Evolutionary conservation across 1,140 invertebrate species (phyloP).

Genomic region (Leptopilina clavipes): DNA sequence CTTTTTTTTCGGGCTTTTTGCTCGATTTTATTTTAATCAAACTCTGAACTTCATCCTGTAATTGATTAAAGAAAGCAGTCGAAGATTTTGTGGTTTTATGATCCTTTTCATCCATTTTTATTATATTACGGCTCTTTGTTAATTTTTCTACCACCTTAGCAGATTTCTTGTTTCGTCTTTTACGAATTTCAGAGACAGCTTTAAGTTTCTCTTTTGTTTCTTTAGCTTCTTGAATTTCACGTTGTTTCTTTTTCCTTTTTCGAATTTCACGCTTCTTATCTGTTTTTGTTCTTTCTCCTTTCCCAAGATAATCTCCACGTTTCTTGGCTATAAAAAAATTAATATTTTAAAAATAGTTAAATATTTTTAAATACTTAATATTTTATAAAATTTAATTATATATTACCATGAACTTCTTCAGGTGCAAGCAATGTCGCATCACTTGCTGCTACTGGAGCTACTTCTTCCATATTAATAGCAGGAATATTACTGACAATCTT

Average conservation of each 20-base stretch:
- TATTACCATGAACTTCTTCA: conserved; percentile 89
- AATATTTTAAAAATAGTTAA: conserved; percentile 26
- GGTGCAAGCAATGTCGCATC: conserved; percentile 93
- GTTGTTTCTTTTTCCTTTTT: conserved; percentile 89
- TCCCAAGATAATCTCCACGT: conserved; percentile 87
- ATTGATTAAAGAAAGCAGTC: conserved; percentile 86
- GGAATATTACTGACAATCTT: conserved; percentile 94
- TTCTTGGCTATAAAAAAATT: conserved; percentile 76
- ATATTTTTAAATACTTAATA: conserved; percentile 5
- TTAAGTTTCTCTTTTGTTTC: conserved; percentile 75
- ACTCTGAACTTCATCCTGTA: conserved; percentile 83
- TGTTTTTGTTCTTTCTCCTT: conserved; percentile 86
- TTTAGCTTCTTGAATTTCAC: conserved; percentile 74
- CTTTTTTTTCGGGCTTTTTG: conserved; percentile 60
- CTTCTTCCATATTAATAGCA: conserved; percentile 95
- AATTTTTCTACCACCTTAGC: conserved; percentile 76
- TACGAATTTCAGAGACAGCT: conserved; percentile 49
- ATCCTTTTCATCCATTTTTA: conserved; percentile 72
- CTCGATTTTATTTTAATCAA: conserved; percentile 72
- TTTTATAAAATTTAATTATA: background rate
- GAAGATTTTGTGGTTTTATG: conserved; percentile 84
- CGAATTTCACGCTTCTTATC: conserved; percentile 93
- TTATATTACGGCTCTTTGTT: conserved; percentile 80
- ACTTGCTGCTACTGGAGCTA: conserved; percentile 90
- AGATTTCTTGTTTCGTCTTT: conserved; percentile 46